Evolutionary conservation across 2,113 vertebrate genomes (phyloP), one percentile per base, ranked within the genome.

Genomic region (Prunella himalayana): DNA sequence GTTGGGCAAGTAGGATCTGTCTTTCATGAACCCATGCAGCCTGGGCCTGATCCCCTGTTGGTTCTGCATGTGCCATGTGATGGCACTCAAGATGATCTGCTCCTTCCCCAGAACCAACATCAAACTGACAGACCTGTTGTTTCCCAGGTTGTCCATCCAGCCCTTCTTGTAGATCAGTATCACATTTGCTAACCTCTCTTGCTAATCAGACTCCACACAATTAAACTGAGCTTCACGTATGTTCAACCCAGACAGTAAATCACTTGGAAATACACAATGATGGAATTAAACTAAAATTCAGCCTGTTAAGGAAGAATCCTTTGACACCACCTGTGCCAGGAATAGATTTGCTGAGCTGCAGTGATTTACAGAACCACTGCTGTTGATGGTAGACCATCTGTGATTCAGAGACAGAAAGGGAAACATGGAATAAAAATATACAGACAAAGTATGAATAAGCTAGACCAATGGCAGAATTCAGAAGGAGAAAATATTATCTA

Each of bases 101-200:
- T 83, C 30, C 49, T 41, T 64, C 23, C 13, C 2, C 31, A 6
- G 19, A 23, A 76, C 19, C 0, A 0, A 69, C 6, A 1, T 25
- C 54, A 47, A 41, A 66, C 64, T 70, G 35, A 37, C 45, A 79
- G 54, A 41, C 35, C 28, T 76, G 27, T 60, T 6, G 10, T 44
- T 84, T 35, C 30, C 41, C 30, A 44, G 41, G 50, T 6, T 35
- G 11, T 54, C 35, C 24, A 41, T 27, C 25, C 13, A 72, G 25
- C 24, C 25, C 21, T 53, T 23, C 73, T 31, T 47, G 30, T 11
- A 65, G 21, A 25, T 41, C 18, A 47, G 10, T 5, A 13, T 33
- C 33, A 88, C 33, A 24, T 60, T 54, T 56, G 11, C 33, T 69
- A 64, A 64, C 11, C 5, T 69, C 21, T 71, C 41, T 54, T 66